Base-by-base conservation (phyloP, 1,140 invertebrate genomes). In the Acromyrmex heyeri region DNA sequence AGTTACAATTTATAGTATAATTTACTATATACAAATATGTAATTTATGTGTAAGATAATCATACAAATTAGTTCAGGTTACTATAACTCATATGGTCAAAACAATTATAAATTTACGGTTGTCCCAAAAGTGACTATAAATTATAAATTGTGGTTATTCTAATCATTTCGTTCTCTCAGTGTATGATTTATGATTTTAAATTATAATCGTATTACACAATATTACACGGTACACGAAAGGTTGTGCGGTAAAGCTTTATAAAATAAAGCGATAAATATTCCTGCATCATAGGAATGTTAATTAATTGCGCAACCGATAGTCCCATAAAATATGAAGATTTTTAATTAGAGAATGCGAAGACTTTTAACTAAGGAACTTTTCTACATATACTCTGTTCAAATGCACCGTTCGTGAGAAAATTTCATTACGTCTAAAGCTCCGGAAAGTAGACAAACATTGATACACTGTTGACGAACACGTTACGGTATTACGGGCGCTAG, bases 361-460 rank as follows among this genome's bases (percentile, higher is more conserved):
- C 3, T 75, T 73, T 75, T 78, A 21, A 75, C 30, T 62, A 67
- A 76, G 8, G 6, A 62, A 62, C 53, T 70, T 70, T 70, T 81
- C 50, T 81, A 67, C 81, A 61, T 18, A 24, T 30, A 76, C 7
- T 16, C 18, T 16, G 2, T 69, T 38, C 21, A 57, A 7, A 21
- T 30, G 34, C 16, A 44, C 3, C 27, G 27, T 59, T 50, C 38
- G 21, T 55, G 70, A 53, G 75, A 69, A 76, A 81, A 87, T 86
- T 75, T 61, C 50, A 70, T 86, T 57, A 59, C 3, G n/a, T 57
- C 38, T 18, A 72, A 64, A 62, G 82, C 89, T 24, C 86, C 88
- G 65, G 79, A 50, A 75, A 73, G 59, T 27, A 57, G 76, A 69
- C 73, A 81, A 86, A 78, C 88, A 61, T 65, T 86, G 27, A 27